Percentiles rank a stretch among this genome's conserved stretches.
phyloP scores from a whole-genome alignment of 1,140 invertebrate species.

The Drepana arcuata region DNA sequence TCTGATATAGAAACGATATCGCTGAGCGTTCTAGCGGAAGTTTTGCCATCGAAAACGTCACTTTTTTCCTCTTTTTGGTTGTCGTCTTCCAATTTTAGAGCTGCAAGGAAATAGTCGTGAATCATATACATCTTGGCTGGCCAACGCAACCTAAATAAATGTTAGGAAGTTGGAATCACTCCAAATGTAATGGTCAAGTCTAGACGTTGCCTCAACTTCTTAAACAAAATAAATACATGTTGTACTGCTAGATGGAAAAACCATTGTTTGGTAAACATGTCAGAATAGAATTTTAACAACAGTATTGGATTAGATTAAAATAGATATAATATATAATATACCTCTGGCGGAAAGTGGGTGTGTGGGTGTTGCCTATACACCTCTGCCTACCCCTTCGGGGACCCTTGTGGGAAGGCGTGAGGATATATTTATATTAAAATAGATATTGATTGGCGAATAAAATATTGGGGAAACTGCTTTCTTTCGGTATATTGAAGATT shows the following conservation, averaged over 20 bases:
- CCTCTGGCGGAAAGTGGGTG: no score
- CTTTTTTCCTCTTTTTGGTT: conserved; percentile 49
- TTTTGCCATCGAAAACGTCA: conserved; percentile 66
- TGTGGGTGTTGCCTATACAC: no score
- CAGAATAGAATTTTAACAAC: no score
- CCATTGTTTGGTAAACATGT: no score
- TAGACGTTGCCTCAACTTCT: conserved; percentile 8
- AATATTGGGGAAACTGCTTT: no score
- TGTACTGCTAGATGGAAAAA: neutral
- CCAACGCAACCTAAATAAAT: conserved; percentile 8
- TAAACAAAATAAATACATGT: conserved; percentile 1
- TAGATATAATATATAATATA: no score
- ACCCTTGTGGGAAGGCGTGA: no score
- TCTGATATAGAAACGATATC: conserved; percentile 81
- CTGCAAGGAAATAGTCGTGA: conserved; percentile 25
- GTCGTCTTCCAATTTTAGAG: conserved; percentile 73
- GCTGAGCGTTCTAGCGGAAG: conserved; percentile 77
- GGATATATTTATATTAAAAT: no score
- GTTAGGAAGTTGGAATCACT: conserved; percentile 32
- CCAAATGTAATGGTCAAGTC: conserved; percentile 24
- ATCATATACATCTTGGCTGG: conserved; percentile 7
- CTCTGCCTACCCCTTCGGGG: no score
- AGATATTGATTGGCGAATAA: no score
- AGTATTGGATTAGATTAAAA: no score
- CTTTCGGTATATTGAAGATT: no score